Conservation (phyloP, 2,888 invertebrate species). For the Baccha elongata region DNA sequence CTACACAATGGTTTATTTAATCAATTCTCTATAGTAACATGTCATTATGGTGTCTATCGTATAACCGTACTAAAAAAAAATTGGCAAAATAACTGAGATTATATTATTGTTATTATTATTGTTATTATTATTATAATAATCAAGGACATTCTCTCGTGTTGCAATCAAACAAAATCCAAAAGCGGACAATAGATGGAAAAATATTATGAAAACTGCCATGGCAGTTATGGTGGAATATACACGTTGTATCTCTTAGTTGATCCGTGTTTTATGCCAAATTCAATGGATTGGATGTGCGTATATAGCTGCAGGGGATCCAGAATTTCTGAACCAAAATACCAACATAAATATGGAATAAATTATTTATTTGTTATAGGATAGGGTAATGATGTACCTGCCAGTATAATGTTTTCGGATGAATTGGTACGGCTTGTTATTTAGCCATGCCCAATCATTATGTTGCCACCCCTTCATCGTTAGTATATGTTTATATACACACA, state of each 20-base stretch:
- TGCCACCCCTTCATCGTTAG: not conserved
- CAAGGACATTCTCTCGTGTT: conserved; percentile 5
- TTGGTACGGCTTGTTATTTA: conserved; percentile 17
- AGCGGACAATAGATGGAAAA: conserved; percentile 25
- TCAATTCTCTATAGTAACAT: conserved; percentile 33
- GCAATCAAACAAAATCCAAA: conserved; percentile 33
- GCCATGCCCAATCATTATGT: not conserved
- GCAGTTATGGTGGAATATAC: not conserved
- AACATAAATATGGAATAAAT: conserved; percentile 35
- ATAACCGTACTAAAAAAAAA: conserved; percentile 21
- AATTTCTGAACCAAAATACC: conserved; percentile 21
- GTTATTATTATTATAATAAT: conserved; percentile 20
- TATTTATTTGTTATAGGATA: conserved; percentile 7
- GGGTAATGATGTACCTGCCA: not conserved
- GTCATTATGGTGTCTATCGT: conserved; percentile 1
- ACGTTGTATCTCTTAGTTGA: not conserved
- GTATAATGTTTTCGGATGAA: conserved; percentile 14
- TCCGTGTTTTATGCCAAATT: not conserved
- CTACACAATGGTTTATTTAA: not conserved
- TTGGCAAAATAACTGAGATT: conserved; percentile 31
- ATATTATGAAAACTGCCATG: conserved; percentile 27
- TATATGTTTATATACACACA: too few relatives aligned
- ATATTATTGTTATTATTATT: too few relatives aligned
- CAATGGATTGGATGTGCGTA: not conserved
- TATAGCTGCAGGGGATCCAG: not conserved